These are phyloP conservation scores for Rostratula benghalensis DNA, from an alignment of 2,113 vertebrate genomes.

Conservation along the genomic window DNA sequence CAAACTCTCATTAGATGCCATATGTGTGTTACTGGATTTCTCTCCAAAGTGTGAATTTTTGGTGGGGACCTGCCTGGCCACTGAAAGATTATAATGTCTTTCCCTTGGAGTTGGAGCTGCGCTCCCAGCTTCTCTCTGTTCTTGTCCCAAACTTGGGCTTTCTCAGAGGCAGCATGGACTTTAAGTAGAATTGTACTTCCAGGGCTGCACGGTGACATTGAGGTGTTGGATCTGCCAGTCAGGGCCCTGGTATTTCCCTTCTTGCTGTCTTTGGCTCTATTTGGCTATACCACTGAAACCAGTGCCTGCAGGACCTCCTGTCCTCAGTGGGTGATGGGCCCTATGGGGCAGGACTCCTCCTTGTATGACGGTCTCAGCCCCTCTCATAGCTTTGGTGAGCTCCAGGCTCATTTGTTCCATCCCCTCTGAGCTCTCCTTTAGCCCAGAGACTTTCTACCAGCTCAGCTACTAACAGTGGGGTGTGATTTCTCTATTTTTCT, in stretches of 20 bases:
- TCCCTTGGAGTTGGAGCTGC: background rate
- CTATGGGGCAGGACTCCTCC: background rate
- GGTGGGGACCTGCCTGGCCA: background rate
- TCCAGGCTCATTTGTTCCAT: background rate
- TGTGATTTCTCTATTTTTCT: background rate
- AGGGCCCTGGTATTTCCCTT: background rate
- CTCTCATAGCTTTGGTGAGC: background rate
- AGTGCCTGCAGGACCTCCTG: background rate
- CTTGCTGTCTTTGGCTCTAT: background rate
- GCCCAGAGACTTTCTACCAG: background rate
- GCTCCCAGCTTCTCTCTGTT: background rate
- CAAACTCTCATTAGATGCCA: background rate
- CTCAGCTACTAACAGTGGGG: background rate
- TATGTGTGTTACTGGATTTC: background rate
- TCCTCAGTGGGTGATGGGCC: background rate
- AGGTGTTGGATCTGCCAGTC: background rate
- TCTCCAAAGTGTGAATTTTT: background rate
- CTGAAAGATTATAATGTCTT: background rate
- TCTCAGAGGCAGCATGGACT: background rate
- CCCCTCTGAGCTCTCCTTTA: background rate
- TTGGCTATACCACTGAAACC: background rate
- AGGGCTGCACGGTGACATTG: background rate
- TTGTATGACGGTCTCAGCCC: background rate
- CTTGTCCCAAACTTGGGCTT: rapidly evolving
- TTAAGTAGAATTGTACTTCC: background rate